These are phyloP conservation scores for Chelonus formosanus DNA, from an alignment of 2,888 invertebrate genomes.

Conservation along the genomic window DNA sequence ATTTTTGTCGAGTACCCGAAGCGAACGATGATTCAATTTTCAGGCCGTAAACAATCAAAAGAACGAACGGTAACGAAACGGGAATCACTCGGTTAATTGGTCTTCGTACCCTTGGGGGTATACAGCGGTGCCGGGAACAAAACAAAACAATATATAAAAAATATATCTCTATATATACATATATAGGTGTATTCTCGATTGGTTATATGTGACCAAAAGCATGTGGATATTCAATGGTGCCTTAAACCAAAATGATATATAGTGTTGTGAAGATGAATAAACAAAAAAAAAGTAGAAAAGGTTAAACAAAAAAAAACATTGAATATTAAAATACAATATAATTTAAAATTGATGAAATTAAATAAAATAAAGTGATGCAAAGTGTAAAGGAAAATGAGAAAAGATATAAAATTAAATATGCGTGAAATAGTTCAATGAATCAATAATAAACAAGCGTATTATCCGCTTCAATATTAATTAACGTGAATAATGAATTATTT, in stretches of 20 bases:
- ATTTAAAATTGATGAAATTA: slow-evolving; percentile 23
- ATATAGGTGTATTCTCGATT: slow-evolving; percentile 9
- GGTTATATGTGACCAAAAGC: slow-evolving; percentile 1
- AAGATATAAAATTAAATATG: slow-evolving; percentile 10
- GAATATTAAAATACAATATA: slow-evolving; percentile 30
- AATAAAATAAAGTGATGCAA: slow-evolving; percentile 3
- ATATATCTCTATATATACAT: neutral
- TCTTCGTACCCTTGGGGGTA: slow-evolving; percentile 38
- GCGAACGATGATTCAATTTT: slow-evolving; percentile 36
- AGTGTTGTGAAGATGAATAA: slow-evolving; percentile 1
- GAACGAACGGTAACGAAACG: slow-evolving; percentile 37
- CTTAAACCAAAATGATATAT: slow-evolving; percentile 4
- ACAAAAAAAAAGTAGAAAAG: slow-evolving; percentile 22
- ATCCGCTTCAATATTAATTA: slow-evolving; percentile 52
- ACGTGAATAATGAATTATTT: slow-evolving; percentile 54
- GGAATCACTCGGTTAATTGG: slow-evolving; percentile 44
- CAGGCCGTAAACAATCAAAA: slow-evolving; percentile 40
- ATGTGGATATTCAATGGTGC: slow-evolving; percentile 9
- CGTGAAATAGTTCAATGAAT: slow-evolving; percentile 42
- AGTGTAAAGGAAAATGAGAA: slow-evolving; percentile 16
- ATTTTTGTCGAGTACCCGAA: slow-evolving; percentile 11
- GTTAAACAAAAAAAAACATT: slow-evolving; percentile 35
- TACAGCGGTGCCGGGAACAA: slow-evolving; percentile 32
- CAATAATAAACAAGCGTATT: slow-evolving; percentile 44
- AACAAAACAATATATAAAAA: slow-evolving; percentile 26